Conservation (phyloP, 2,888 invertebrate genomes). For the Clepsis dumicolana region DNA sequence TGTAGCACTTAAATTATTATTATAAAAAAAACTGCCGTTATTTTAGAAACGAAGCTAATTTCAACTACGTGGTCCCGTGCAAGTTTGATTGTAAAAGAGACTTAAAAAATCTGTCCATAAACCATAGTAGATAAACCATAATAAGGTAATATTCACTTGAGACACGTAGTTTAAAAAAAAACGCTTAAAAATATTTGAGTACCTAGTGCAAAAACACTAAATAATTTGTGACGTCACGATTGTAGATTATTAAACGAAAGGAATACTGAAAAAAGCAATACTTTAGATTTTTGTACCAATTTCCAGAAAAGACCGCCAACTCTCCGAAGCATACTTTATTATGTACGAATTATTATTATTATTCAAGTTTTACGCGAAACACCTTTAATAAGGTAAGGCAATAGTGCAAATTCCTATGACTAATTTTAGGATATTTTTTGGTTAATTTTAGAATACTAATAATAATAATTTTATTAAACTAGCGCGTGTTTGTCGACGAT, state of each 20-base stretch:
- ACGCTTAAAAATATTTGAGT: constrained; percentile 2
- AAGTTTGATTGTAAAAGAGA: constrained; percentile 18
- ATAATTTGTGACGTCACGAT: constrained; percentile 2
- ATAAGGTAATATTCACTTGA: not conserved
- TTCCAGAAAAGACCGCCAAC: constrained; percentile 3
- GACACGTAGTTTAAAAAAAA: constrained; percentile 29
- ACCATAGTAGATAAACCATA: not conserved
- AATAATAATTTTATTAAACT: constrained; percentile 4
- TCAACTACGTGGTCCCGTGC: constrained; percentile 35
- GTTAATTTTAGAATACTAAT: constrained; percentile 11
- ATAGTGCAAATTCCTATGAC: constrained; percentile 32
- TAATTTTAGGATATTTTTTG: constrained; percentile 31
- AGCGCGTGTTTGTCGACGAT: not conserved
- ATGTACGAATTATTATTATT: constrained; percentile 10
- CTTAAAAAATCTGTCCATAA: not conserved
- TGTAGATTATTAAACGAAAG: not conserved
- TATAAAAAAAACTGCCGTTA: not conserved
- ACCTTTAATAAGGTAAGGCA: constrained; percentile 38
- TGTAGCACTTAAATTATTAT: too few relatives aligned
- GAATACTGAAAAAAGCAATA: not conserved
- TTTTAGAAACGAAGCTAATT: constrained; percentile 5
- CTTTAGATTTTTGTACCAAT: constrained; percentile 13
- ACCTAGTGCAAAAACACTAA: constrained; percentile 3
- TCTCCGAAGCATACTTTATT: constrained; percentile 15
- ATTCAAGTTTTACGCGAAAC: constrained; percentile 26